Evolutionary conservation across 2,113 vertebrate genomes (phyloP).

Genomic region (Piaya cayana): DNA sequence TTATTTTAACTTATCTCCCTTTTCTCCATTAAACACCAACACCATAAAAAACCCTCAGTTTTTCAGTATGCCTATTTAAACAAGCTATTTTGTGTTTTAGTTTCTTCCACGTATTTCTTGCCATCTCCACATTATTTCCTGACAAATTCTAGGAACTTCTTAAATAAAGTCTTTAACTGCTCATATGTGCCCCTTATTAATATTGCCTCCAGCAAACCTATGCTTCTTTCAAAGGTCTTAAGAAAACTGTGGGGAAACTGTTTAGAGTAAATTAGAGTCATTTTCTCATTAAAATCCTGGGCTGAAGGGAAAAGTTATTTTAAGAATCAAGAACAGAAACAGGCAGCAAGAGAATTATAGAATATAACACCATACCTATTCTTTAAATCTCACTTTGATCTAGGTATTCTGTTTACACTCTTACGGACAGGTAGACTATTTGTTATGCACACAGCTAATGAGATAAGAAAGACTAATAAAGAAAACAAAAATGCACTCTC

Average conservation of each 20-base stretch:
- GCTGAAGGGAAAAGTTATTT: neutral
- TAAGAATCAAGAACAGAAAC: neutral
- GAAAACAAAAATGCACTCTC: neutral
- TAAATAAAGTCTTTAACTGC: neutral
- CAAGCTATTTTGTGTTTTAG: neutral
- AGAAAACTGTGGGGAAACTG: neutral
- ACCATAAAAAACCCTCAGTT: neutral
- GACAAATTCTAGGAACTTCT: neutral
- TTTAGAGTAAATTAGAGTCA: neutral
- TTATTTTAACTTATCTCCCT: neutral
- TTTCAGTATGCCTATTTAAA: neutral
- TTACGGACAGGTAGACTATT: neutral
- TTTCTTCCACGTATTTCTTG: neutral
- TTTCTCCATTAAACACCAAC: neutral
- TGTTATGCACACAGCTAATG: neutral
- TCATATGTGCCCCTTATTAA: neutral
- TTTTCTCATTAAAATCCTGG: neutral
- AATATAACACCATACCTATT: neutral
- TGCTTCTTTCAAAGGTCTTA: neutral
- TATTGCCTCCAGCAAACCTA: neutral
- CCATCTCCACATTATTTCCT: neutral
- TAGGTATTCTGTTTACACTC: neutral
- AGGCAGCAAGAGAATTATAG: neutral
- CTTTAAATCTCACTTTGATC: neutral
- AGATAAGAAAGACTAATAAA: neutral